Evolutionary conservation across 2,888 invertebrate species (phyloP), one percentile per base, ranked within the genome.

Genomic region (Megamerina dolium): DNA sequence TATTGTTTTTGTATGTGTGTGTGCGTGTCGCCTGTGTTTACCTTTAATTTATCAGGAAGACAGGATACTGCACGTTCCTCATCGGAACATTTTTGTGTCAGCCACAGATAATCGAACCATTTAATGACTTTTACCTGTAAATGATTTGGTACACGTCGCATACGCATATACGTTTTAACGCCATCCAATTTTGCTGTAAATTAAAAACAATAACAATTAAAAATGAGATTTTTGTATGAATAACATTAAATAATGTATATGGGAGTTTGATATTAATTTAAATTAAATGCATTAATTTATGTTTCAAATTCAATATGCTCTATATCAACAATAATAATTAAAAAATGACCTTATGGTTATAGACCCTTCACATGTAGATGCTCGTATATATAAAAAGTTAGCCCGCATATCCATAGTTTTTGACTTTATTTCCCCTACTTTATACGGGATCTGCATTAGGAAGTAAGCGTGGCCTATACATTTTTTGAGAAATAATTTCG

Each of bases 81-180:
- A 71, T 96, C 94, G 18, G 94, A 93, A 69, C 94, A 94, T 76
- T 96, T 96, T 77, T 97, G 95, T 56, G 94, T 94, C 64, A 95
- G 83, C 96, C 97, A 97, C 64, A 96, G 80, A 74, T 97, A 96
- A 78, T 97, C 96, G 75, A 96, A 97, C 96, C 96, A 97, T 74
- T 94, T 93, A 75, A 97, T 96, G 57, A 92, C 96, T 74, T 96
- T 94, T 64, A 93, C 89, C 74, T 97, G 95, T 48, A 97, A 80
- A 73, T 92, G 88, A 60, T 85, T 86, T 30, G 96, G 96, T 54
- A 97, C 96, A 58, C 94, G 79, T 40, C 96, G 80, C 87, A 96
- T 89, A 53, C 92, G 79, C 96, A 97, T 96, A 73, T 96, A 97
- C 4, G 95, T 96, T 77, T 97, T 97, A 51, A 97, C 96, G 34